Evolutionary conservation across 2,113 vertebrate species (phyloP), one percentile per base, ranked within the genome.

Genomic region (Engraulis encrasicolus): DNA sequence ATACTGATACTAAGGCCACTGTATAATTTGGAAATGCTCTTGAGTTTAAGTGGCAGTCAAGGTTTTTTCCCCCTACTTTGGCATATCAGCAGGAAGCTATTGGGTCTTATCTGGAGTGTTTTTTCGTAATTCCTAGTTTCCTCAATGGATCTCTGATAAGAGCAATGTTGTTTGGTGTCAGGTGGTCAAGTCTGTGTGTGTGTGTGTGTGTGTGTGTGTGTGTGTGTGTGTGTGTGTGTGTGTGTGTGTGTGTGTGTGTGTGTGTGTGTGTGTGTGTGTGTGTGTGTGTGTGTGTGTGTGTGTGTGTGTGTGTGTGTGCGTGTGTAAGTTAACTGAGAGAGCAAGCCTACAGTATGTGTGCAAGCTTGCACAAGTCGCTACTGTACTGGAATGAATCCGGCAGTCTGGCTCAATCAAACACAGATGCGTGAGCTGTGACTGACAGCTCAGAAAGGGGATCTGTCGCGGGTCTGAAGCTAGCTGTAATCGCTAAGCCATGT

Each of bases 91-190:
- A 50, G 81, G 84, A 90, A 82, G 80, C 81, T 11, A 58, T 86
- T 86, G 37, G 19, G 54, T 34, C 37, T 85, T 86, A 87, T 89
- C 83, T 80, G 78, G 11, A 18, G 6, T 34, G 17, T 88, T 66
- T 81, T 84, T n/a, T n/a, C n/a, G 3, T 45, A 45, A 83, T 81
- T 82, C 84, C 18, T 48, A 34, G 50, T 50, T 85, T 87, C 79
- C 78, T 80, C 80, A 52, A 84, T 81, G 77, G 79, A 49, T 84
- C 38, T 48, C 79, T 81, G 81, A 88, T 88, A 82, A 87, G 61
- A 81, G 40, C 4, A 45, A 61, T 27, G 14, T 61, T 31, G 74
- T 66, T 58, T 77, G 36, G 77, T 49, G 9, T 79, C 27, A 37
- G 71, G 81, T 36, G 80, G 61, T 78, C 50, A 78, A 52, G 82